Percentiles rank a stretch among this genome's conserved stretches.
These are phyloP conservation scores for Dryas iulia DNA, from an alignment of 1,140 invertebrate genomes.

Conservation along the genomic window DNA sequence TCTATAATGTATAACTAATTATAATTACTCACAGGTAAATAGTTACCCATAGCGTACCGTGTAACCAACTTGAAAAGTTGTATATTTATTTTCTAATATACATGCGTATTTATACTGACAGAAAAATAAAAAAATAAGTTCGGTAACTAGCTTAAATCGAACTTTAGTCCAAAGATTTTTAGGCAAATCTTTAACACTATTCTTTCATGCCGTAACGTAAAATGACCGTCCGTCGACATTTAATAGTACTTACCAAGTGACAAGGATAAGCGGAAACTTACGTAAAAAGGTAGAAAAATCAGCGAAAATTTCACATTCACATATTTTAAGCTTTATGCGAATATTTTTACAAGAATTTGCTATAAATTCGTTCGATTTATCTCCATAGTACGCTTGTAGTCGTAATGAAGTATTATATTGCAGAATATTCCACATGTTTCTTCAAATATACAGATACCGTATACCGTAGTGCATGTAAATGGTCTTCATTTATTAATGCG, in stretches of 20 bases:
- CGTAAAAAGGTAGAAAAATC: neutral
- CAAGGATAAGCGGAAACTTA: neutral
- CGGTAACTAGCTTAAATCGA: no score
- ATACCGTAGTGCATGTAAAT: conserved; percentile 22
- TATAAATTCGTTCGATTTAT: neutral
- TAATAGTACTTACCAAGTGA: neutral
- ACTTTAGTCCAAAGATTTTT: no score
- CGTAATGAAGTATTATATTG: neutral
- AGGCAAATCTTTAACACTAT: no score
- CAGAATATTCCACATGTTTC: conserved; percentile 11
- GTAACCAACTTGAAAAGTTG: no score
- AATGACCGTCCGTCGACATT: no score
- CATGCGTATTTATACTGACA: no score
- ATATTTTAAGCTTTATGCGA: conserved; percentile 1
- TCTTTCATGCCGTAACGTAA: no score
- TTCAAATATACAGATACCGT: conserved; percentile 13
- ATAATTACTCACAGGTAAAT: no score
- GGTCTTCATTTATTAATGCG: conserved; percentile 8
- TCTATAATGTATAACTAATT: no score
- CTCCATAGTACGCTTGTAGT: neutral
- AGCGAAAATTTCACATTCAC: neutral
- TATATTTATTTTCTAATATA: no score
- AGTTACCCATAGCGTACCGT: no score
- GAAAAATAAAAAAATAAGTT: no score
- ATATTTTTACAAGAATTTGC: neutral